Evolutionary conservation across 2,113 vertebrate species (phyloP), one percentile per base, ranked within the genome.

Genomic region (Stigmatopora nigra): DNA sequence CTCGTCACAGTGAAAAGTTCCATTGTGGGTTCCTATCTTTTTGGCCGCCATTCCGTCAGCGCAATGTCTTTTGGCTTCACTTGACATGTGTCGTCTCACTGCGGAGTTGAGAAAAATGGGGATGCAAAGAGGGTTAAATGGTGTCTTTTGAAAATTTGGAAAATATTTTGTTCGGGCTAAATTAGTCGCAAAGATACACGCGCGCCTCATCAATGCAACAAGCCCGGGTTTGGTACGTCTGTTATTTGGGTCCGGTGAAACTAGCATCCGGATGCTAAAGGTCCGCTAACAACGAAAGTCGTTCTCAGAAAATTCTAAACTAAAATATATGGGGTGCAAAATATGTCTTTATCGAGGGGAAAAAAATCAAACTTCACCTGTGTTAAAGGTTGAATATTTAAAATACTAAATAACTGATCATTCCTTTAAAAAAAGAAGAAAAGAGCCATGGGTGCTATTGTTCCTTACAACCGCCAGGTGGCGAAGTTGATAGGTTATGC

Each of bases 1-100:
- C 49, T 98, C 96, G 38, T 98, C 95, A 74, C 95, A 98, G 68
- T 98, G 96, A 78, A 98, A 98, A 0, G 89, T 94, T 13, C 96
- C 95, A 11, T 93, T 92, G 74, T 98, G 96, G 2, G 96, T 98
- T 0, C 95, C 96, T 49, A 98, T 96, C 63, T 87, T 91, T 51
- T 62, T 81, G 25, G 22, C 22, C 0, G 79, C 46, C 90, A 91
- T 91, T 60, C 76, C 84, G 7, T 84, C 84, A 0, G 49, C 73
- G 65, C 87, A 44, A 15, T 62, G 49, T 44, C 75, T 81, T 79
- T 89, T 89, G 0, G 86, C 67, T 63, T 80, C 45, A 57, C 75
- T 84, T 6, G 86, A 88, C 89, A 89, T 89, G 64, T 72, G 64
- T 4, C 12, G 57, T 13, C 8, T 1, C 5, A 19, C 16, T 20